Percentiles rank a stretch among this genome's conserved stretches.
These are phyloP conservation scores for Perognathus longimembris DNA, from an alignment of 2,113 vertebrate species.

Conservation along the genomic window DNA sequence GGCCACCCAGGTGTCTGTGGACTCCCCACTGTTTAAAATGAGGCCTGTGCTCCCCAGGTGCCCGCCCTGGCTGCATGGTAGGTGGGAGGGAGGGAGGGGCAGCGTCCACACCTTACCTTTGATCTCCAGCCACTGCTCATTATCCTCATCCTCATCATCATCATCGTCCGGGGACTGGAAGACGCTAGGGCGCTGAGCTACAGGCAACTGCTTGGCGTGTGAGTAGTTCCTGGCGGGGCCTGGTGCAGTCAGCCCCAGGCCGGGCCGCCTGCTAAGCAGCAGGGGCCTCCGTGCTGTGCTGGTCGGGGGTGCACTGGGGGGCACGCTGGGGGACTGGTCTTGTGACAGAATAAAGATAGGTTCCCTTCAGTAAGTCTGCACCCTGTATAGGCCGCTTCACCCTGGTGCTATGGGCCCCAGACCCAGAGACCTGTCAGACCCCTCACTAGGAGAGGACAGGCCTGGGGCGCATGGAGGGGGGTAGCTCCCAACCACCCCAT, in stretches of 20 bases:
- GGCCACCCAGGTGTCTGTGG: background rate
- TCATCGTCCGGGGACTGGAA: slow-evolving; percentile 96
- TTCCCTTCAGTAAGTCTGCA: background rate
- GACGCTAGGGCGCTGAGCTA: slow-evolving; percentile 91
- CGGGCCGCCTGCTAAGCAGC: slow-evolving; percentile 90
- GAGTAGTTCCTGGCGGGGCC: slow-evolving; percentile 92
- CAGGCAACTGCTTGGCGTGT: slow-evolving; percentile 90
- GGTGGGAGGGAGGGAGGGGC: background rate
- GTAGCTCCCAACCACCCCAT: too few relatives aligned
- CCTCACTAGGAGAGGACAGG: background rate
- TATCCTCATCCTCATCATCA: slow-evolving; percentile 88
- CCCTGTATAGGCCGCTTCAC: background rate
- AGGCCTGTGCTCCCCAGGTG: too few relatives aligned
- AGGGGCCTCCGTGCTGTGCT: slow-evolving; percentile 86
- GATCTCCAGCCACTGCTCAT: slow-evolving; percentile 92
- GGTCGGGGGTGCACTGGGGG: slow-evolving; percentile 77
- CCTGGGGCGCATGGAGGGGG: background rate
- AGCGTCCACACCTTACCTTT: slow-evolving; percentile 85
- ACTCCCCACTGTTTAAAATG: too few relatives aligned
- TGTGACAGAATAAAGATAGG: slow-evolving; percentile 24
- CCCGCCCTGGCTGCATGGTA: too few relatives aligned
- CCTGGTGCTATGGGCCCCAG: background rate
- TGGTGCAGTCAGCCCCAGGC: slow-evolving; percentile 91
- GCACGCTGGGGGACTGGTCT: slow-evolving; percentile 81
- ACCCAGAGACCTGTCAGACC: background rate